Percentiles rank a stretch among this genome's conserved stretches.
Conservation (phyloP, 2,113 vertebrate genomes). For the Chaetodon trifascialis region DNA sequence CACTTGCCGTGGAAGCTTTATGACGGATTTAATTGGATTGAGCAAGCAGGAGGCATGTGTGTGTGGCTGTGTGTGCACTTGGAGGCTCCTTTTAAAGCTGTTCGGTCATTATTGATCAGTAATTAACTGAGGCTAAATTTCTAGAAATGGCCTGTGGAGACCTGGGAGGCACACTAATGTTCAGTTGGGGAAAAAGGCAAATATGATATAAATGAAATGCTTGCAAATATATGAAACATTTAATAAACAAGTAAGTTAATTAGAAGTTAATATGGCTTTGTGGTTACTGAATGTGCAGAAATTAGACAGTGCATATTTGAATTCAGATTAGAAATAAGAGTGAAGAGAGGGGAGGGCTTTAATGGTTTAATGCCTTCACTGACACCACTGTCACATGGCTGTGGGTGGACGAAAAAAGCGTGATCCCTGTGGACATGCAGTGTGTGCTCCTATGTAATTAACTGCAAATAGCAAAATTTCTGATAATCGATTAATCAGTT, state of each 20-base stretch:
- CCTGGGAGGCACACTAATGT: constrained; percentile 15
- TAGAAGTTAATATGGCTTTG: background rate
- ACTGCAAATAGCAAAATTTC: background rate
- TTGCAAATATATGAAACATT: constrained; percentile 7
- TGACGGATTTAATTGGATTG: constrained; percentile 71
- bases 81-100: constrained; percentile 34
- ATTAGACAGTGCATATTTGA: constrained; percentile 41
- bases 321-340: constrained; percentile 14
- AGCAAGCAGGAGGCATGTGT: constrained; percentile 44
- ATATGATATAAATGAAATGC: constrained; percentile 35
- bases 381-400: background rate
- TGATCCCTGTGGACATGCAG: background rate
- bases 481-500: background rate
- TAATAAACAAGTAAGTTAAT: constrained; percentile 20
- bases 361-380: constrained; percentile 15
- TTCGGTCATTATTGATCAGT: constrained; percentile 62
- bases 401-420: background rate
- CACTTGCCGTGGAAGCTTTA: constrained; percentile 74
- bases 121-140: constrained; percentile 57
- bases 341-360: background rate
- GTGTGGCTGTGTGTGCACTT: background rate
- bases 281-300: constrained; percentile 1
- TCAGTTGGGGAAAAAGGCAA: background rate
- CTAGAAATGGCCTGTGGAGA: constrained; percentile 45
- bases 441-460: background rate